Evolutionary conservation across 2,888 invertebrate genomes (phyloP).

Genomic region (Erebia palarica): DNA sequence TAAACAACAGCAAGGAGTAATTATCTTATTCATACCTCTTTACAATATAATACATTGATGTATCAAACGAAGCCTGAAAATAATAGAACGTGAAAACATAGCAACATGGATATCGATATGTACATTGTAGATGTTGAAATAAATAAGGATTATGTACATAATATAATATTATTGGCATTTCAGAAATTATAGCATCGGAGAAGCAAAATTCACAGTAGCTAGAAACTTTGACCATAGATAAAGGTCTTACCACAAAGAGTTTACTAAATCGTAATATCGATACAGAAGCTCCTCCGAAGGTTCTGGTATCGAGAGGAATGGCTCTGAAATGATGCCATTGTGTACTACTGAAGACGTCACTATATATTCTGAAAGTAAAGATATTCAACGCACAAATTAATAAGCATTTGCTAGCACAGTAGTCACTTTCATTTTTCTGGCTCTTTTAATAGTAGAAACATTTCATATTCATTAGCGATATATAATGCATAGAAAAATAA

Average conservation of each 20-base stretch:
- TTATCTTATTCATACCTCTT: background rate
- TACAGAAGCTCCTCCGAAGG: constrained; percentile 63
- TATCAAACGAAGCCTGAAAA: background rate
- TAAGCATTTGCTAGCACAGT: constrained; percentile 25
- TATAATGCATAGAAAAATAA: background rate
- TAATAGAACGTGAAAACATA: background rate
- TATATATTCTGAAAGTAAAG: constrained; percentile 63
- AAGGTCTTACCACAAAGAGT: constrained; percentile 67
- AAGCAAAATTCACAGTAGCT: constrained; percentile 12
- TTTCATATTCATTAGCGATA: background rate
- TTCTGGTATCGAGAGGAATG: constrained; percentile 52
- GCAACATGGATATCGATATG: background rate
- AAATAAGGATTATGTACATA: background rate
- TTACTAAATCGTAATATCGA: constrained; percentile 68
- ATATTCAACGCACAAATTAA: background rate
- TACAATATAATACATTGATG: background rate
- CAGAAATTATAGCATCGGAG: background rate
- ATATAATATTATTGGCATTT: background rate
- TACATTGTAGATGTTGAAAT: background rate
- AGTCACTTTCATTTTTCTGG: background rate
- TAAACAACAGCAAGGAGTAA: background rate
- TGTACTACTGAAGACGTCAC: constrained; percentile 66
- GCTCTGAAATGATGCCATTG: constrained; percentile 54
- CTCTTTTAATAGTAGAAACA: background rate
- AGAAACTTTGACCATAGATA: constrained; percentile 3